Percentiles rank a stretch among this genome's conserved stretches.
Conservation (phyloP, 2,113 vertebrate genomes). For the Jacana jacana region DNA sequence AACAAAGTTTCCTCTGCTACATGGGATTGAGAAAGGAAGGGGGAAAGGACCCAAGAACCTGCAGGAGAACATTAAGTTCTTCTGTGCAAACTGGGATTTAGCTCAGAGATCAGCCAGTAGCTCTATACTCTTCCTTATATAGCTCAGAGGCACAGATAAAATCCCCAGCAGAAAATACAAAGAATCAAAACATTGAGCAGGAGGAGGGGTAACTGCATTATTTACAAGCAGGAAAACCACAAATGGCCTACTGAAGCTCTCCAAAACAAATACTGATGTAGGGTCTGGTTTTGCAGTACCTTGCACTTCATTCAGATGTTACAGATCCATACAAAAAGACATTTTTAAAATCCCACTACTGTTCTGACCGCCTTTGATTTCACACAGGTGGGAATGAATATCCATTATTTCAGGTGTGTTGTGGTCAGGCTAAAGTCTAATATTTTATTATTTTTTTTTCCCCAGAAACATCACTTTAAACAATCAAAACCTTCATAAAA, state of each 20-base stretch:
- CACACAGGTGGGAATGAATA: not conserved
- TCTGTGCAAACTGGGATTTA: not conserved
- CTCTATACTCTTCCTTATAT: not conserved
- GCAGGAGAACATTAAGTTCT: not conserved
- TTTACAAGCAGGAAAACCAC: constrained; percentile 51
- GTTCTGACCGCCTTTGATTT: not conserved
- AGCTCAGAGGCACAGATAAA: not conserved
- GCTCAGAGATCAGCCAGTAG: not conserved
- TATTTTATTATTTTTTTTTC: not conserved
- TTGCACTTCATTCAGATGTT: not conserved
- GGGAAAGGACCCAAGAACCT: not conserved
- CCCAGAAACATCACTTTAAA: not conserved
- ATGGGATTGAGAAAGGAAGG: not conserved
- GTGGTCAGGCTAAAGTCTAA: not conserved
- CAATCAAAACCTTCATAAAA: not conserved
- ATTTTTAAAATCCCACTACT: not conserved
- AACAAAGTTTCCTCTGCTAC: not conserved
- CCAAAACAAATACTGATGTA: constrained; percentile 35
- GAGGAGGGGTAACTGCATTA: constrained; percentile 3
- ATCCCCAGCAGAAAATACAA: not conserved
- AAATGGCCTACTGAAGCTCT: constrained; percentile 7
- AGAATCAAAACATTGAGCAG: not conserved
- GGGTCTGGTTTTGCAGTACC: not conserved
- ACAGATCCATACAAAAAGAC: not conserved
- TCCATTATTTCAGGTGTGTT: not conserved